phyloP scores from a whole-genome alignment of 2,113 vertebrate species.

The Bettongia penicillata region DNA sequence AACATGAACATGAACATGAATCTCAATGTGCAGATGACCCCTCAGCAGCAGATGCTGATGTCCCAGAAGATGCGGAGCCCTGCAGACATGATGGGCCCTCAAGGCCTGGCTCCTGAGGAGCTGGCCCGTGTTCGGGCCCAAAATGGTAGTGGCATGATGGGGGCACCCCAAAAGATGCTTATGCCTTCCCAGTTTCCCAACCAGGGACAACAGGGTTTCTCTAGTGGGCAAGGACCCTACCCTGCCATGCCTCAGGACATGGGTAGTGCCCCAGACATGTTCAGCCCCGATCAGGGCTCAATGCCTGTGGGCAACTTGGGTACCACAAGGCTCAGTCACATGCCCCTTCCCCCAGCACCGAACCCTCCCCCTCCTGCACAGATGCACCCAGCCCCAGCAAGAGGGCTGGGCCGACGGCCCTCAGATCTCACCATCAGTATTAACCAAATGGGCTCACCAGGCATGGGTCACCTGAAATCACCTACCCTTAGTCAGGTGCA shows the following conservation, averaged over 20 bases:
- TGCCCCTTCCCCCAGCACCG: conserved; percentile 85
- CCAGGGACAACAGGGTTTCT: conserved; percentile 89
- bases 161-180: conserved; percentile 88
- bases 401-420: conserved; percentile 88
- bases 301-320: conserved; percentile 84
- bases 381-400: conserved; percentile 84
- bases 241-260: conserved; percentile 87
- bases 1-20: conserved; percentile 93
- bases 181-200: conserved; percentile 88
- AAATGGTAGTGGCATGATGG: conserved; percentile 86
- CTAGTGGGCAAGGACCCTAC: conserved; percentile 86
- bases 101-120: conserved; percentile 89
- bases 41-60: conserved; percentile 92
- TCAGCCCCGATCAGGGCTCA: conserved; percentile 88
- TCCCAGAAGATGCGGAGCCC: conserved; percentile 92
- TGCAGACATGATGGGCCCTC: conserved; percentile 83
- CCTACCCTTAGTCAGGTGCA: conserved; percentile 93
- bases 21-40: conserved; percentile 92
- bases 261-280: conserved; percentile 87
- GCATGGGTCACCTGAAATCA: conserved; percentile 93
- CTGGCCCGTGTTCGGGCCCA: conserved; percentile 89
- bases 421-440: conserved; percentile 93
- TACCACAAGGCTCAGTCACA: conserved; percentile 92
- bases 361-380: conserved; percentile 74
- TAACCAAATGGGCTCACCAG: conserved; percentile 91